Base-by-base conservation (phyloP, 1,140 invertebrate genomes). In the Steinernema feltiae region DNA sequence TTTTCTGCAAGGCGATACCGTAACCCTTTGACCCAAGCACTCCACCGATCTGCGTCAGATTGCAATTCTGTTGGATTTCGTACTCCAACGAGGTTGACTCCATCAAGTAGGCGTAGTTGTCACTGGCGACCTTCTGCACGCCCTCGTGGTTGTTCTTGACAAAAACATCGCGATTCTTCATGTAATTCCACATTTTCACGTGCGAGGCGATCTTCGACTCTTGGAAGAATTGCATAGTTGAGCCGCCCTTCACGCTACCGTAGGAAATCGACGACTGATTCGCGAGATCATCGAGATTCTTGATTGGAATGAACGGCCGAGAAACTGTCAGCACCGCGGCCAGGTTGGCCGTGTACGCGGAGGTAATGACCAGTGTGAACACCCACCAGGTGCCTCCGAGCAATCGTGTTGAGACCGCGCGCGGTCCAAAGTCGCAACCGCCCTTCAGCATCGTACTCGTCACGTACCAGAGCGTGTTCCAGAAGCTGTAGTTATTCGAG, bases 301-400 rank as follows among this genome's bases (percentile, higher is more conserved):
- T 94, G 73, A 99, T 98, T 0, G 96, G 96, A 17, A 95, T 90
- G 95, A 97, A 71, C 94, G 89, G 88, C 96, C 95, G 7, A 17
- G 82, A 84, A 24, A 98, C 95, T 0, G 96, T 99, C 17, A 98
- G 89, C 87, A 99, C 98, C 1, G 96, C 96, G 1, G 95, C 95
- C 78, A 99, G 88, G 88, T 99, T 99, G 15, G 96, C 96, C 0
- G 96, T 99, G 87, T 97, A 97, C 24, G 95, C 96, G 0, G 94
- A 96, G 76, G 98, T 94, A 84, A 99, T 96, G 84, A 99, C 98
- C 21, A 99, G 90, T 0, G 95, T 98, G 88, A 98, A 99, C 88
- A 99, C 97, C 94, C 95, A 98, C 96, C 96, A 98, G 78, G 97
- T 96, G 2, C 93, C 93, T 15, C 94, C 93, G 17, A 97, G 93